These are phyloP conservation scores for Sesia bembeciformis DNA, from an alignment of 2,888 invertebrate species.

Conservation along the genomic window DNA sequence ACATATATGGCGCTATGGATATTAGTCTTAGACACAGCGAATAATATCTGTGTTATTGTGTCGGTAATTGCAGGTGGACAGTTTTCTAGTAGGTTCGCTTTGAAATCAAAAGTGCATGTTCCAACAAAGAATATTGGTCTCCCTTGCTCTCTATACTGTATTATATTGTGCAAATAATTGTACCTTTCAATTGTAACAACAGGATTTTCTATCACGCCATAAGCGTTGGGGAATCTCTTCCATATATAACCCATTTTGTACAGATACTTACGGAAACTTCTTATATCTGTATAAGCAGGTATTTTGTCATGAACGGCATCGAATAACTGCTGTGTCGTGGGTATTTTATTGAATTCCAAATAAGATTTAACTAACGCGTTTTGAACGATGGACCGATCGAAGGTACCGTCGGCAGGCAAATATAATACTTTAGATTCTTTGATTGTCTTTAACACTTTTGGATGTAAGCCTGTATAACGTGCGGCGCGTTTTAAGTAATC, in stretches of 20 bases:
- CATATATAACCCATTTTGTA: constrained; percentile 27
- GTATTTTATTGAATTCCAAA: constrained; percentile 12
- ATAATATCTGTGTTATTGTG: neutral
- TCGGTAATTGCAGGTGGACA: constrained; percentile 3
- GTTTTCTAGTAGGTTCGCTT: constrained; percentile 6
- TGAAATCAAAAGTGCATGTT: constrained; percentile 7
- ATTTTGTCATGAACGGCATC: constrained; percentile 11
- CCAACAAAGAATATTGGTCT: constrained; percentile 21
- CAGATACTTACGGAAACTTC: constrained; percentile 22
- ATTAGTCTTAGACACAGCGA: neutral
- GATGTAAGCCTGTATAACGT: neutral
- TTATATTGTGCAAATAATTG: constrained; percentile 23
- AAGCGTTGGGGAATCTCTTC: constrained; percentile 12
- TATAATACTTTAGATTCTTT: neutral
- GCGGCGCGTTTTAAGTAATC: neutral
- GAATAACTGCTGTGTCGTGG: constrained; percentile 20
- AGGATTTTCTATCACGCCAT: constrained; percentile 31
- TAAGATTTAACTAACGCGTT: constrained; percentile 16
- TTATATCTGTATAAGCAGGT: constrained; percentile 22
- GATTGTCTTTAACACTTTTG: neutral
- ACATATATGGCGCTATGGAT: constrained; percentile 9
- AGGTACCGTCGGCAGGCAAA: neutral
- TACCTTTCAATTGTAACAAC: constrained; percentile 24
- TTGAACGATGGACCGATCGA: constrained; percentile 16
- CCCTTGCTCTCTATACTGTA: constrained; percentile 6